These are phyloP conservation scores for Dryadula phaetusa DNA, from an alignment of 2,888 invertebrate genomes.

Conservation along the genomic window DNA sequence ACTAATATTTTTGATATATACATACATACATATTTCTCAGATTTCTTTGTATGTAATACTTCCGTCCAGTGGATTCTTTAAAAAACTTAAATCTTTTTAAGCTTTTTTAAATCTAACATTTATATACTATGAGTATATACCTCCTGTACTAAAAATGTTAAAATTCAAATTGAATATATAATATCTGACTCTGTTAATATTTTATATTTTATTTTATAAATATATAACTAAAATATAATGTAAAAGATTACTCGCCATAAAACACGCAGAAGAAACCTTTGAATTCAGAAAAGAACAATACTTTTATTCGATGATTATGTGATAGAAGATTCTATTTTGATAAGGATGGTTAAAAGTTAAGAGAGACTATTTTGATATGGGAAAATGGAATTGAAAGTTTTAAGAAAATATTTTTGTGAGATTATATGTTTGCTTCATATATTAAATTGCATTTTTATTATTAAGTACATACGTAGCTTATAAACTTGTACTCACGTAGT, in stretches of 20 bases:
- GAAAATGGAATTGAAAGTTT: conserved; percentile 9
- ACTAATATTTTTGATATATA: conserved; percentile 8
- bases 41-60: not conserved
- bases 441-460: conserved; percentile 13
- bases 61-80: conserved; percentile 14
- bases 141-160: too few relatives aligned
- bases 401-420: not conserved
- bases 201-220: not conserved
- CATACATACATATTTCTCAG: not conserved
- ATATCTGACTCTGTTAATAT: not conserved
- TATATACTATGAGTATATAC: too few relatives aligned
- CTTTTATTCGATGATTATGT: conserved; percentile 8
- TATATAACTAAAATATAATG: not conserved
- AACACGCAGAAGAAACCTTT: not conserved
- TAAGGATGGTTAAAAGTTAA: conserved; percentile 10
- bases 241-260: too few relatives aligned
- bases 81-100: not conserved
- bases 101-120: not conserved
- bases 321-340: conserved; percentile 15
- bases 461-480: not conserved
- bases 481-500: not conserved
- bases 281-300: not conserved
- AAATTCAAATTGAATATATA: not conserved
- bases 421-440: not conserved
- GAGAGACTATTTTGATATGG: conserved; percentile 15